Base-by-base conservation (phyloP, 2,797 vertebrate genomes). In the Xenopus petersii region DNA sequence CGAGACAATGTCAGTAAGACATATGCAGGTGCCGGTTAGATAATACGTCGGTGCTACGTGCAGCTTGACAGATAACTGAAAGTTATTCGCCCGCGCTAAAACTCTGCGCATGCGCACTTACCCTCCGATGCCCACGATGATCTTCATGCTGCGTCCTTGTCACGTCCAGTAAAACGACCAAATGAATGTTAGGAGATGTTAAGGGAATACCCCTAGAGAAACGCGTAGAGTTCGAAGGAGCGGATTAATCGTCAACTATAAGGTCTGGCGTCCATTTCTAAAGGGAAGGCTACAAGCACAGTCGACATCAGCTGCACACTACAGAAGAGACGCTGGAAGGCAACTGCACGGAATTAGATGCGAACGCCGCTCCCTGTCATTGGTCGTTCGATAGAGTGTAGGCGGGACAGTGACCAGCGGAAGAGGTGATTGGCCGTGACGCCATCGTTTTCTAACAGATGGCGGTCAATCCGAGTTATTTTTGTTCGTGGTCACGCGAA, bases 101-200 rank as follows among this genome's bases (percentile, higher is more conserved):
- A 3, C 10, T 1, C 10, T 80, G 83, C 82, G 54, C 69, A 59
- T 69, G 63, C 60, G 54, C 58, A 87, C 94, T 94, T 80, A 93
- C 94, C 94, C 94, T 82, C 94, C 94, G 79, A 95, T 92, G 83
- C 94, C 93, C 83, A 95, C 91, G 86, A 95, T 92, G 89, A 90
- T 86, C 91, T 94, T 93, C 94, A 95, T 95, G 84, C 54, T 80
- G 71, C 7, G 30, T 56, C 49, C 49, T 26, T 17, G 3, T 36
- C 12, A 12, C 17, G 30, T 16, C 2, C 58, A 47, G 10, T 42
- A 12, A 47, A 56, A 10, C 3, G 26, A 42, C 5, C 49, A 24
- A 24, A 10, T 5, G 16, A 12, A 67, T 3, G 36, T 21, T 49
- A 11, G 36, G 17, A 16, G 13, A 1, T 16, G 17, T 5, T 56